Conservation (phyloP, 2,113 vertebrate species). For the Scopus umbretta region DNA sequence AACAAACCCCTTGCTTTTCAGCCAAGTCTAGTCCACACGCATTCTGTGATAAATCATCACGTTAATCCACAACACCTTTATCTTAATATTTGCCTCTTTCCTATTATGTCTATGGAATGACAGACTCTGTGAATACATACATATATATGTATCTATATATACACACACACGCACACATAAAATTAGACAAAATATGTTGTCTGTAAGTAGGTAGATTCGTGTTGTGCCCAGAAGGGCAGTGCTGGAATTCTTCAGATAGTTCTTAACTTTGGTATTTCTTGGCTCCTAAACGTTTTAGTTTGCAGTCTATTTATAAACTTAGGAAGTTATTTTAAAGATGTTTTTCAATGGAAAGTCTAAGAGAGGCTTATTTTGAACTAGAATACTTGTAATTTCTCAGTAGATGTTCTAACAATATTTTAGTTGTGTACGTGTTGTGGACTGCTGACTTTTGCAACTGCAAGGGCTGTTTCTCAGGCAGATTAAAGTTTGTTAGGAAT, state of each 20-base stretch:
- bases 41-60: neutral
- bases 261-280: slow-evolving; percentile 14
- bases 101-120: neutral
- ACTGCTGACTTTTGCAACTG: neutral
- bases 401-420: neutral
- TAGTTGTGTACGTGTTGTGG: neutral
- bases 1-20: neutral
- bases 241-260: slow-evolving; percentile 7
- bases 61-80: neutral
- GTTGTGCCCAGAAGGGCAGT: neutral
- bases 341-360: slow-evolving; percentile 7
- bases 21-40: neutral
- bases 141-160: neutral
- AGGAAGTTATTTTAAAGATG: slow-evolving; percentile 38
- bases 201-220: slow-evolving; percentile 11
- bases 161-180: neutral
- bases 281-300: slow-evolving; percentile 6
- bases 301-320: slow-evolving; percentile 12
- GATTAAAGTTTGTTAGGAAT: neutral
- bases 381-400: neutral
- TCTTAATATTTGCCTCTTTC: neutral
- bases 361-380: neutral
- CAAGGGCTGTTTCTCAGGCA: neutral
- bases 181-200: slow-evolving; percentile 10
- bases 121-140: neutral